Base-by-base conservation (phyloP, 2,113 vertebrate species). In the Sitta europaea region DNA sequence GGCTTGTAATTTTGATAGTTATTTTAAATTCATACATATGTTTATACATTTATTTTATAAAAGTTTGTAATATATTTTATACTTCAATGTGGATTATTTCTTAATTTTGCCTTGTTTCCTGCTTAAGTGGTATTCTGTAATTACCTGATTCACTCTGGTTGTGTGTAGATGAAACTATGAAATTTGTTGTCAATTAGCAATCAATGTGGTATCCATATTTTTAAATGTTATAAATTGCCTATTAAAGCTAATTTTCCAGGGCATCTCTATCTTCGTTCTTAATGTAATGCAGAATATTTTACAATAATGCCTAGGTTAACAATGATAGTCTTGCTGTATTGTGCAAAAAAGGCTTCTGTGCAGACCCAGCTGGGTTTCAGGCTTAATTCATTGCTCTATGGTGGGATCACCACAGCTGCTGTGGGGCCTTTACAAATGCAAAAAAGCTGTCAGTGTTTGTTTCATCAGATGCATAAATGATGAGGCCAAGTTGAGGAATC, bases 401-500 rank as follows among this genome's bases (percentile, higher is more conserved):
- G 98, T 99, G 99, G 98, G 99, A 99, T 98, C 98, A 98, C 98
- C 99, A 98, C 99, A 99, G 99, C 99, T 99, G 99, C 99, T 99
- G 98, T 98, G 98, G 98, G 98, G 98, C 98, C 99, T 99, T 99
- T 99, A 99, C 98, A 99, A 99, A 99, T 99, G 99, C 99, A 99
- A 99, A 99, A 99, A 99, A 99, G 99, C 99, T 99, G 99, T 99
- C 99, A 99, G 98, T 99, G 98, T 99, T 99, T 99, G 99, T 99
- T 99, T 99, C 99, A 99, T 99, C 99, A 98, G 98, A 98, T 98
- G 96, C 98, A 99, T 99, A 99, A 98, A 98, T 98, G 98, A 99
- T 99, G 99, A 99, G 98, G 98, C 98, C 98, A 98, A 99, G 99
- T 98, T 98, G 98, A 99, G 98, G 99, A 99, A 99, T 99, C 98